phyloP scores from a whole-genome alignment of 2,888 invertebrate genomes.

The Chromoteleia sp. region DNA sequence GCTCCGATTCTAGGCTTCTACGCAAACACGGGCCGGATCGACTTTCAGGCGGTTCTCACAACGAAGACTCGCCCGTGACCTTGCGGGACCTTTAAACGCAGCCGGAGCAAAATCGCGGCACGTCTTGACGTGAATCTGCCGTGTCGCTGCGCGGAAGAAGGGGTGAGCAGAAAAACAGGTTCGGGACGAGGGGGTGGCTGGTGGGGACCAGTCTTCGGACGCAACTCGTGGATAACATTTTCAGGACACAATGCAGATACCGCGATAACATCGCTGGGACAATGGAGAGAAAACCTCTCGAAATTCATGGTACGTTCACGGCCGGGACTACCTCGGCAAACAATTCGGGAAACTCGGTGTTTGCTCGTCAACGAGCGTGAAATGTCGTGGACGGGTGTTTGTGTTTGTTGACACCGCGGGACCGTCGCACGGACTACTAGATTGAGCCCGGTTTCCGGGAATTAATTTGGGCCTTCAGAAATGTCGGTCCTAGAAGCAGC shows the following conservation, averaged over 20 bases:
- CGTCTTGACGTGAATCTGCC: conserved; percentile 48
- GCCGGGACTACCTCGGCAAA: conserved; percentile 36
- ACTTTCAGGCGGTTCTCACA: conserved; percentile 82
- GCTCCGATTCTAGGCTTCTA: conserved; percentile 58
- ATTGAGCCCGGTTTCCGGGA: conserved; percentile 27
- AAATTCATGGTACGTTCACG: conserved; percentile 39
- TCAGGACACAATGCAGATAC: conserved; percentile 61
- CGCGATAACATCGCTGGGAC: conserved; percentile 56
- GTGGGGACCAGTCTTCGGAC: conserved; percentile 3
- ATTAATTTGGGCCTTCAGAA: conserved; percentile 18
- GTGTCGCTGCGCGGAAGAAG: conserved; percentile 29
- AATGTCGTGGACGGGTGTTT: conserved; percentile 20
- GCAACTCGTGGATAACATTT: conserved; percentile 55
- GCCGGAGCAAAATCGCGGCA: conserved; percentile 35
- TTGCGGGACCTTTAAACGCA: conserved; percentile 76
- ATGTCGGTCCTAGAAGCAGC: background rate
- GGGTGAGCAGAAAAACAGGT: conserved; percentile 63
- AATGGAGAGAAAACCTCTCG: conserved; percentile 61
- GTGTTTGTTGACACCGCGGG: conserved; percentile 19
- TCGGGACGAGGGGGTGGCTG: conserved; percentile 9
- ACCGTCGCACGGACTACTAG: conserved; percentile 5
- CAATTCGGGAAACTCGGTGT: conserved; percentile 57
- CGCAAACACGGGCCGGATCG: conserved; percentile 74
- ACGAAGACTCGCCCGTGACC: conserved; percentile 75
- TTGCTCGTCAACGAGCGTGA: conserved; percentile 51